Evolutionary conservation across 1,140 invertebrate genomes (phyloP).

Genomic region (Bacillus rossius): DNA sequence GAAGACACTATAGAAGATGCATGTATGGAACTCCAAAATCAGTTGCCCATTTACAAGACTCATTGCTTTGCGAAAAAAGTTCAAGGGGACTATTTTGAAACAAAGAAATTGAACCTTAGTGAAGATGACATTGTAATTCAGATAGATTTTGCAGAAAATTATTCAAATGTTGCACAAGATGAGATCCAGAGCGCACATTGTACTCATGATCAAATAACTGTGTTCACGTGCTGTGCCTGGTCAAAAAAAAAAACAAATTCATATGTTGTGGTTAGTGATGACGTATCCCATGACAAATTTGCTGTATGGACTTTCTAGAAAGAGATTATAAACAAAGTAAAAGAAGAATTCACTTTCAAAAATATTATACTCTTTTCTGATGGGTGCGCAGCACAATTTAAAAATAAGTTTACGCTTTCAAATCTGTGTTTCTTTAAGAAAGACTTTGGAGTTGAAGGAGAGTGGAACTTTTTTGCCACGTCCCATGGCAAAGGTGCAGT

Average conservation of each 20-base stretch:
- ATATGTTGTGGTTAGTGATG: conserved; percentile 1
- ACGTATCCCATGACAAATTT: not conserved
- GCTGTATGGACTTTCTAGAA: not conserved
- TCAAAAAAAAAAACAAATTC: not conserved
- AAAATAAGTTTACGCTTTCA: not conserved
- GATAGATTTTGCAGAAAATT: too few species aligned
- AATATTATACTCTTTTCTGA: not conserved
- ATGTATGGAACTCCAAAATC: too few species aligned
- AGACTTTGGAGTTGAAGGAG: not conserved
- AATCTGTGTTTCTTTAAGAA: not conserved
- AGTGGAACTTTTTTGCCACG: not conserved
- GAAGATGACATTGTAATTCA: too few species aligned
- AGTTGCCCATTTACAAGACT: too few species aligned
- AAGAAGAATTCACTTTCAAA: not conserved
- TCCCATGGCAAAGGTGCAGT: not conserved
- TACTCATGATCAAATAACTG: not conserved
- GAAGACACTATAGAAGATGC: too few species aligned
- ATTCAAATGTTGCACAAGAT: not conserved
- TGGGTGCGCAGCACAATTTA: not conserved
- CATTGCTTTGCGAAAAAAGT: too few species aligned
- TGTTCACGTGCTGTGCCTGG: not conserved
- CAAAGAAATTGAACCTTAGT: too few species aligned
- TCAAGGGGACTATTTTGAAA: too few species aligned
- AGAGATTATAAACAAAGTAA: not conserved
- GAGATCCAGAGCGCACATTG: not conserved